Percentiles rank a stretch among this genome's conserved stretches.
Evolutionary conservation across 2,797 vertebrate genomes (phyloP).

Genomic region (Tiaroga cobitis): DNA sequence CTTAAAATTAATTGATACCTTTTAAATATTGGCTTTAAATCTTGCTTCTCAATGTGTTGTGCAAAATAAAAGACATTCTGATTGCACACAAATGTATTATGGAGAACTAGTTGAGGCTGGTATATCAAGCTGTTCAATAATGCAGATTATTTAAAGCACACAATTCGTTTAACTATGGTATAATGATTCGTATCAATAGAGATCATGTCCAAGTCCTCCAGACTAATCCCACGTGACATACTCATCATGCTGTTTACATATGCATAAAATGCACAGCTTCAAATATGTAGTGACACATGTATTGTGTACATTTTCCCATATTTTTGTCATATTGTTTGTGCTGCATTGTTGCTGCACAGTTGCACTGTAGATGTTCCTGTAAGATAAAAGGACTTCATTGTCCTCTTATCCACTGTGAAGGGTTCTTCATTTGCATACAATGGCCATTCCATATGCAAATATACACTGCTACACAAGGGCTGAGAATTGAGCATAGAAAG

Average conservation of each 20-base stretch:
- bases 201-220: neutral
- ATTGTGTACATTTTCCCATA: neutral
- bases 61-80: neutral
- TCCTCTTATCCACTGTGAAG: conserved; percentile 51
- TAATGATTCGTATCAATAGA: neutral
- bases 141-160: neutral
- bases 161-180: neutral
- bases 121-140: conserved; percentile 1
- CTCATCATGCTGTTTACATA: neutral
- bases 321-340: conserved; percentile 14
- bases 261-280: neutral
- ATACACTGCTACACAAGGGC: conserved; percentile 22
- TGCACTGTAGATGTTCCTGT: conserved; percentile 65
- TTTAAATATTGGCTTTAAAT: neutral
- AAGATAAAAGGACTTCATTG: conserved; percentile 50
- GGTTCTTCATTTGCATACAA: conserved; percentile 64
- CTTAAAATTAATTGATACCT: neutral
- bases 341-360: conserved; percentile 15
- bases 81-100: neutral
- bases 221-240: neutral
- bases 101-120: neutral
- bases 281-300: neutral
- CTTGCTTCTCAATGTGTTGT: neutral
- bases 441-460: conserved; percentile 64
- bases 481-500: conserved; percentile 35